A percentile compares a stretch with the other conserved stretches of the same genome.
phyloP scores from a whole-genome alignment of 2,888 invertebrate species.

The Syritta pipiens region DNA sequence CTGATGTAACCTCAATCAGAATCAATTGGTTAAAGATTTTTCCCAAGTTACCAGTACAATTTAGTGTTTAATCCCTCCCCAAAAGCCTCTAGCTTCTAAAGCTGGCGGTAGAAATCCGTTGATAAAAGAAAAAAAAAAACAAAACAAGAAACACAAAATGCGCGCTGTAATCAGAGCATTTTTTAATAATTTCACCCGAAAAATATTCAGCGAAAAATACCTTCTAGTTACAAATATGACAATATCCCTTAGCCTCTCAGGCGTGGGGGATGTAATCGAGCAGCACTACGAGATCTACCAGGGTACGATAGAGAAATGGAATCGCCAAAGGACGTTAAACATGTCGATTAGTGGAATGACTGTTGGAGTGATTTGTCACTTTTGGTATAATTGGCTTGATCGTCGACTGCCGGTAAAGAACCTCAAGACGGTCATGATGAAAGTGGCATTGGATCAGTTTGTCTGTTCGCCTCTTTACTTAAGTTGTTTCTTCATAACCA shows the following conservation, averaged over 20 bases:
- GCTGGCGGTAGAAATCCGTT: no score
- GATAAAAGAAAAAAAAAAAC: no score
- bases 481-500: slow-evolving; percentile 86
- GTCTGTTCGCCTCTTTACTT: slow-evolving; percentile 91
- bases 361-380: slow-evolving; percentile 90
- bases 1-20: no score
- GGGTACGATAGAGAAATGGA: slow-evolving; percentile 82
- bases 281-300: slow-evolving; percentile 87
- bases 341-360: slow-evolving; percentile 89
- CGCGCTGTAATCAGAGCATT: slow-evolving; percentile 69
- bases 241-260: slow-evolving; percentile 88
- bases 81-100: no score
- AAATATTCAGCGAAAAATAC: slow-evolving; percentile 83
- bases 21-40: no score
- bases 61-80: no score
- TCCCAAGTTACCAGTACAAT: no score
- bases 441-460: slow-evolving; percentile 90
- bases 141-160: no score
- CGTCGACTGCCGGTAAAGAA: slow-evolving; percentile 85
- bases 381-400: slow-evolving; percentile 92
- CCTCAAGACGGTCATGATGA: slow-evolving; percentile 84
- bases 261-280: slow-evolving; percentile 88
- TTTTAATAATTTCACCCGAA: slow-evolving; percentile 73
- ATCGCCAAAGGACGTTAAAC: slow-evolving; percentile 83
- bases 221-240: slow-evolving; percentile 89